These are phyloP conservation scores for Pinna nobilis DNA, from an alignment of 1,140 invertebrate genomes.

Conservation along the genomic window DNA sequence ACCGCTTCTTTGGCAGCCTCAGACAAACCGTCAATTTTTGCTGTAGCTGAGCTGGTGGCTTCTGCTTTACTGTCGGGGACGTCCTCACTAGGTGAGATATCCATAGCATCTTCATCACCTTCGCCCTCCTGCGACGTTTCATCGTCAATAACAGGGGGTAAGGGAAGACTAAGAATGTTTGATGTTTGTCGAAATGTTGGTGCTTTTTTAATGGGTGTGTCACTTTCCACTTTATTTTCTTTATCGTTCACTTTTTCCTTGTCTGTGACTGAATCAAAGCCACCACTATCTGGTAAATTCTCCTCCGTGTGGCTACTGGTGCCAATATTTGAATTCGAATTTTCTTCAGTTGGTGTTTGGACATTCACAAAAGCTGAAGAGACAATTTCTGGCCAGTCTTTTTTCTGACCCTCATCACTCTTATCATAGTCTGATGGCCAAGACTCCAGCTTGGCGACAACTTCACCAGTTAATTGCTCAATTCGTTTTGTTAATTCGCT, in stretches of 20 bases:
- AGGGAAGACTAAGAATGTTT: slow-evolving; percentile 22
- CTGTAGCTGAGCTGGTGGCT: background rate
- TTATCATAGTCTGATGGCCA: slow-evolving; percentile 21
- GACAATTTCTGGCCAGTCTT: slow-evolving; percentile 12
- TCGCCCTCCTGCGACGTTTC: background rate
- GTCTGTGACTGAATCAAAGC: background rate
- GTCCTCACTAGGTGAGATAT: background rate
- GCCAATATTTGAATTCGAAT: slow-evolving; percentile 5
- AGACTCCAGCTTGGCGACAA: slow-evolving; percentile 16
- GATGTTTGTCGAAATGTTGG: background rate
- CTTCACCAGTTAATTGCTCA: slow-evolving; percentile 18
- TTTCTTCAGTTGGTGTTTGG: background rate
- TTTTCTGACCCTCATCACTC: slow-evolving; percentile 8
- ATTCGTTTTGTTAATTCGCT: slow-evolving; percentile 5
- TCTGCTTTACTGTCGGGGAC: background rate
- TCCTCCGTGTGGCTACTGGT: background rate
- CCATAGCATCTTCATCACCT: background rate
- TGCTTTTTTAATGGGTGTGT: background rate
- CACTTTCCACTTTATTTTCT: background rate
- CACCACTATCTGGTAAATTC: background rate
- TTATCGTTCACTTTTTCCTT: background rate
- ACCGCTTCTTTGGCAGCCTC: slow-evolving; percentile 28
- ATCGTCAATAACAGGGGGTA: slow-evolving; percentile 5
- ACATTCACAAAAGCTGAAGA: background rate
- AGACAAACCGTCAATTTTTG: background rate